Conservation (phyloP, 2,888 invertebrate species). For the Hoplodrina ambigua region DNA sequence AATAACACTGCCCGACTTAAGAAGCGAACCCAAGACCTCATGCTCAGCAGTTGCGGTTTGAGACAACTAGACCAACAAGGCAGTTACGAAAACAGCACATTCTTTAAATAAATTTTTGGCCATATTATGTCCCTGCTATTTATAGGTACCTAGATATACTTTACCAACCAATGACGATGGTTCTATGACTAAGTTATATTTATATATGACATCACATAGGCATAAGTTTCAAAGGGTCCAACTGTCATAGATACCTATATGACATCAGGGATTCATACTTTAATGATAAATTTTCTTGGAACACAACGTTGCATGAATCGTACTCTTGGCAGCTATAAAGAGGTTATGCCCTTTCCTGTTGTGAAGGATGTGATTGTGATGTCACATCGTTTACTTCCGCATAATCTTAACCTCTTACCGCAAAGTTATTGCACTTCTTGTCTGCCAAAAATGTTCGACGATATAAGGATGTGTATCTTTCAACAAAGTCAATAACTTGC, state of each 20-base stretch:
- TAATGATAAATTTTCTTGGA: conserved; percentile 58
- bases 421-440: conserved; percentile 43
- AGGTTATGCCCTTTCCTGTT: conserved; percentile 39
- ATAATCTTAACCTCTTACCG: conserved; percentile 40
- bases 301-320: conserved; percentile 41
- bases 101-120: conserved; percentile 10
- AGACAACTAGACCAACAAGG: too few relatives aligned
- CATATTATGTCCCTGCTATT: conserved; percentile 33
- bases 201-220: conserved; percentile 32
- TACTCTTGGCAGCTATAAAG: conserved; percentile 15
- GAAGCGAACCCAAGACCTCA: too few relatives aligned
- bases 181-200: conserved; percentile 54
- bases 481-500: background rate
- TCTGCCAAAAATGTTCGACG: conserved; percentile 16
- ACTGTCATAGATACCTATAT: conserved; percentile 23
- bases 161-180: conserved; percentile 25
- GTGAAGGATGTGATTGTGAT: conserved; percentile 41
- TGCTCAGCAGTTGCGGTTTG: too few relatives aligned
- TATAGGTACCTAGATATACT: conserved; percentile 8
- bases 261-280: conserved; percentile 18
- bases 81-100: conserved; percentile 1
- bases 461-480: background rate
- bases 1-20: too few relatives aligned
- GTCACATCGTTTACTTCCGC: conserved; percentile 40
- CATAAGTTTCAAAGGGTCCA: conserved; percentile 30